Evolutionary conservation across 2,797 vertebrate genomes (phyloP), one percentile per base, ranked within the genome.

Genomic region (Odontamblyopus rebecca): DNA sequence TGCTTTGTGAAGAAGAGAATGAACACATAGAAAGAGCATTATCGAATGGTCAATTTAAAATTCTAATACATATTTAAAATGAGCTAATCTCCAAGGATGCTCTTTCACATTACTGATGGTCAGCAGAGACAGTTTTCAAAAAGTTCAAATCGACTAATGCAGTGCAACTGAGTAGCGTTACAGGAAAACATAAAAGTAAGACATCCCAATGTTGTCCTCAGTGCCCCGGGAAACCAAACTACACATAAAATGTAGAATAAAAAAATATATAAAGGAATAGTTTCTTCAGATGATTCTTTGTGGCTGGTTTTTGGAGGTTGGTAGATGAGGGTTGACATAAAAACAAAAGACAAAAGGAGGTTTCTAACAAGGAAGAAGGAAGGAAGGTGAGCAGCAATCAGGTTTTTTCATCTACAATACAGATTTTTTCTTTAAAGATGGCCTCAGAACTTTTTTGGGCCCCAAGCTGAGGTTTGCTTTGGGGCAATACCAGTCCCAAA

Each of bases 381-480:
- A 71, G 77, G 70, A 80, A 80, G 87, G 88, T 64, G 82, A 90
- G 90, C 88, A 89, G 88, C 86, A 88, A 78, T 79, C 82, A 82
- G 85, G 83, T 82, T 75, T 63, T 13, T 38, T 79, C 27, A 50
- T 80, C 73, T 85, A 82, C 69, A 81, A 79, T 84, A 85, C 82
- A 84, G 2, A 62, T 61, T 67, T 63, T 67, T 61, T 30, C 60
- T 60, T 78, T 50, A 1, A 1, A 51, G 73, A 75, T 29, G 1
- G 64, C 70, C 72, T 93, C 83, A 93, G 89, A 93, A 91, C 84
- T 94, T 94, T 86, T 94, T 95, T 71, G 93, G 91, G 5, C 93
- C 95, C 94, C 93, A 95, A 74, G 90, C 89, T 0, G 94, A 94
- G 0, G 87, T 80, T 76, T 94, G 93, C 83, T 94, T 94, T 9